A percentile compares a stretch with the other conserved stretches of the same genome.
These are phyloP conservation scores for Leucoma salicis DNA, from an alignment of 2,888 invertebrate genomes.

Conservation along the genomic window DNA sequence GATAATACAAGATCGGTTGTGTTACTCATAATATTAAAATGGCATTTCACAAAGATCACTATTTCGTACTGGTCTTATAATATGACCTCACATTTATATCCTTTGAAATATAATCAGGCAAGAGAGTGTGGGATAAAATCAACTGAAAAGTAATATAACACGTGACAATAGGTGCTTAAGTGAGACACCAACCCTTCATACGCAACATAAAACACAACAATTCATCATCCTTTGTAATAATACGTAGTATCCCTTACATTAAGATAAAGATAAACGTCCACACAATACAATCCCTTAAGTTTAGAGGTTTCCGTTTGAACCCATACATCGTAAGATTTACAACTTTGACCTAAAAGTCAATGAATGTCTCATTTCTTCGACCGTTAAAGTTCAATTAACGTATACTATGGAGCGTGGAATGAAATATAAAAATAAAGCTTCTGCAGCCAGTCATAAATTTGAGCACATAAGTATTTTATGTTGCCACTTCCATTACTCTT, in stretches of 20 bases:
- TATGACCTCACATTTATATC: too few species aligned
- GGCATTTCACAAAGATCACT: too few species aligned
- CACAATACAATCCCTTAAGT: conserved; percentile 30
- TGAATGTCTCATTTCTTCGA: conserved; percentile 57
- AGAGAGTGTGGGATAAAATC: too few species aligned
- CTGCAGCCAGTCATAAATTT: conserved; percentile 55
- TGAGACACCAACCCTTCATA: too few species aligned
- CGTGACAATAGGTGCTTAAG: too few species aligned
- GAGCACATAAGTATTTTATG: conserved; percentile 60
- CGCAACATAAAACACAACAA: conserved; percentile 7
- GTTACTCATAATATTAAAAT: too few species aligned
- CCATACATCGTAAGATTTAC: conserved; percentile 36
- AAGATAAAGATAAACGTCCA: conserved; percentile 33
- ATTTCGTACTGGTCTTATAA: too few species aligned
- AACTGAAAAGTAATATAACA: too few species aligned
- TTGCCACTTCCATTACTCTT: conserved; percentile 44
- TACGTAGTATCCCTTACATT: conserved; percentile 27
- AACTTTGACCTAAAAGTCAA: conserved; percentile 49
- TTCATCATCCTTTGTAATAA: conserved; percentile 24
- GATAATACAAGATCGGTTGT: too few species aligned
- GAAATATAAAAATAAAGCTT: conserved; percentile 68
- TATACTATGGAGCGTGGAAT: conserved; percentile 59
- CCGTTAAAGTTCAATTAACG: conserved; percentile 73
- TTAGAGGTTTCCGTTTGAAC: conserved; percentile 31
- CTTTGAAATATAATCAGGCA: too few species aligned